Conservation (phyloP, 2,888 invertebrate genomes). For the Scaptomyza caliginosa region DNA sequence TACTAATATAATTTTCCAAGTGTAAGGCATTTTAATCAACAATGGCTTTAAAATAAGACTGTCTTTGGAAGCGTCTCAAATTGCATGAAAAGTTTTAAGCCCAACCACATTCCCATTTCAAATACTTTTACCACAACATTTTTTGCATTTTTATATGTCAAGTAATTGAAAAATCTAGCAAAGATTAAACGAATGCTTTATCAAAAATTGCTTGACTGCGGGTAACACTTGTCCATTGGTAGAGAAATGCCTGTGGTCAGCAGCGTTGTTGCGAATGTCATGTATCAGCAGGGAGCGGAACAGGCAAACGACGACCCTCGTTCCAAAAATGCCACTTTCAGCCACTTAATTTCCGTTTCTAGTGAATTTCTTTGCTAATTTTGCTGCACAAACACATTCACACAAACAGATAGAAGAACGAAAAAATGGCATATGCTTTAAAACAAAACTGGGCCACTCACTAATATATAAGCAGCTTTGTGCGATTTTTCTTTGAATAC, state of each 20-base stretch:
- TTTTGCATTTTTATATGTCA: background rate
- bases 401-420: conserved; percentile 7
- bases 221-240: conserved; percentile 19
- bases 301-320: conserved; percentile 2
- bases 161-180: background rate
- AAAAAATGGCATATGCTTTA: conserved; percentile 27
- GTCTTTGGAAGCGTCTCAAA: no score
- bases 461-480: conserved; percentile 14
- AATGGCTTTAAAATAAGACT: background rate
- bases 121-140: background rate
- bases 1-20: background rate
- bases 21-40: background rate
- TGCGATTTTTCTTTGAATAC: background rate
- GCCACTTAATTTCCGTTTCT: conserved; percentile 80
- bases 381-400: conserved; percentile 52
- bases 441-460: conserved; percentile 59
- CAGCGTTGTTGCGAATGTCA: conserved; percentile 22
- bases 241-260: conserved; percentile 16
- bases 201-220: background rate
- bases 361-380: conserved; percentile 79
- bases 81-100: no score
- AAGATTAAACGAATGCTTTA: background rate
- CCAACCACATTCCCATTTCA: background rate
- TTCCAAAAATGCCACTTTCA: conserved; percentile 56
- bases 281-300: conserved; percentile 1